Percentiles rank a stretch among this genome's conserved stretches.
Conservation (phyloP, 2,113 vertebrate genomes). For the Eretmodus cyanostictus region DNA sequence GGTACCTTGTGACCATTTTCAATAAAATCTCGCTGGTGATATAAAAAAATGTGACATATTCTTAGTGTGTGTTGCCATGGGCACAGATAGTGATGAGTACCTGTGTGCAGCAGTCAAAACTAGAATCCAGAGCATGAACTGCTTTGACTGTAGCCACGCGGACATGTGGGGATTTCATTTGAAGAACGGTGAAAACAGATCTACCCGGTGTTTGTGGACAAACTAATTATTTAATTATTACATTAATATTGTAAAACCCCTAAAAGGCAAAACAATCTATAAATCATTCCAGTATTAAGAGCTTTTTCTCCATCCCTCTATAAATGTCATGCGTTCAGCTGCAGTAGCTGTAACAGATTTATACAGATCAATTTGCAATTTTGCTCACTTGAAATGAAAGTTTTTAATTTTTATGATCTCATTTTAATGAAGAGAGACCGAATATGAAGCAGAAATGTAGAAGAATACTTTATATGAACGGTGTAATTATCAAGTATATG, state of each 20-base stretch:
- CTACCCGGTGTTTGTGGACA: neutral
- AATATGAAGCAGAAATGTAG: neutral
- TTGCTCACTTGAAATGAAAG: neutral
- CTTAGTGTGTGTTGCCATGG: neutral
- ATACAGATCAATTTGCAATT: neutral
- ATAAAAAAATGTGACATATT: neutral
- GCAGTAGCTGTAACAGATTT: neutral
- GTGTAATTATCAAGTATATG: neutral
- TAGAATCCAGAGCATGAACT: rapidly evolving
- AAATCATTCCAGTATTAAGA: neutral
- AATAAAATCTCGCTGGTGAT: neutral
- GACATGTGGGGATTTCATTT: neutral
- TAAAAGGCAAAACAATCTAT: neutral
- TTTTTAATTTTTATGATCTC: neutral
- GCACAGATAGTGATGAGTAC: neutral
- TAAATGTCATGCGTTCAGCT: neutral
- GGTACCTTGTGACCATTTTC: neutral
- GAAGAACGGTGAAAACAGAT: neutral
- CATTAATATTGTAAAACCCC: neutral
- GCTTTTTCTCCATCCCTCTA: neutral
- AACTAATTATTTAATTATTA: neutral
- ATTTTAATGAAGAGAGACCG: neutral
- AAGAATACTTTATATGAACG: neutral
- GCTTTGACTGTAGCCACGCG: neutral
- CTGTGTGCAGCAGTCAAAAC: neutral